Conservation (phyloP, 2,113 vertebrate genomes). For the Lophura nycthemera region DNA sequence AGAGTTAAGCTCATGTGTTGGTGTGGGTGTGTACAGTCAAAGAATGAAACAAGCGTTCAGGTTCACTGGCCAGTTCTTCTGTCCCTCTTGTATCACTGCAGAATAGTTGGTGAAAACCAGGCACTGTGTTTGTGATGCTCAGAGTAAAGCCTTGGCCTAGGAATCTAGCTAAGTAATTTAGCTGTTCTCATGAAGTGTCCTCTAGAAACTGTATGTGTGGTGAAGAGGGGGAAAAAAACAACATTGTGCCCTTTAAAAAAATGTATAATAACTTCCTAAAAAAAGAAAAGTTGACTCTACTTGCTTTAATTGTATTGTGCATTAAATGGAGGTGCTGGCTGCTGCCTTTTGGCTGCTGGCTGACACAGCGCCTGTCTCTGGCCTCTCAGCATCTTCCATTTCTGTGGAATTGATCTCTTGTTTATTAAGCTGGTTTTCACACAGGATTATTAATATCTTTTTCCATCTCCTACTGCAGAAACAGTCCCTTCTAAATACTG, state of each 20-base stretch:
- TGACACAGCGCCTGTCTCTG: neutral
- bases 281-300: neutral
- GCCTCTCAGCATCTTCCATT: conserved; percentile 23
- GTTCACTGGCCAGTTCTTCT: neutral
- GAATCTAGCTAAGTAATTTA: neutral
- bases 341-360: neutral
- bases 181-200: neutral
- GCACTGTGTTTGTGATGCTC: neutral
- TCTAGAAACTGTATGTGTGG: neutral
- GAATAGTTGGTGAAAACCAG: neutral
- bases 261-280: conserved; percentile 16
- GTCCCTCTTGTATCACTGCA: neutral
- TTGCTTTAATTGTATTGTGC: neutral
- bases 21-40: neutral
- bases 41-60: neutral
- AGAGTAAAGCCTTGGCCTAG: neutral
- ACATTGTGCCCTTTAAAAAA: conserved; percentile 27
- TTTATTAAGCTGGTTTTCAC: conserved; percentile 33
- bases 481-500: conserved; percentile 1
- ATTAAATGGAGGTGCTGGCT: conserved; percentile 7
- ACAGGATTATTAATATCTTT: conserved; percentile 17
- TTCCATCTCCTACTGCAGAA: neutral
- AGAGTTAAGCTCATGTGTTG: neutral
- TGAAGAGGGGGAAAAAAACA: neutral
- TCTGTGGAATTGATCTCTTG: conserved; percentile 26